Percentiles rank a stretch among this genome's conserved stretches.
These are phyloP conservation scores for Trematomus bernacchii DNA, from an alignment of 2,797 vertebrate species.

Conservation along the genomic window DNA sequence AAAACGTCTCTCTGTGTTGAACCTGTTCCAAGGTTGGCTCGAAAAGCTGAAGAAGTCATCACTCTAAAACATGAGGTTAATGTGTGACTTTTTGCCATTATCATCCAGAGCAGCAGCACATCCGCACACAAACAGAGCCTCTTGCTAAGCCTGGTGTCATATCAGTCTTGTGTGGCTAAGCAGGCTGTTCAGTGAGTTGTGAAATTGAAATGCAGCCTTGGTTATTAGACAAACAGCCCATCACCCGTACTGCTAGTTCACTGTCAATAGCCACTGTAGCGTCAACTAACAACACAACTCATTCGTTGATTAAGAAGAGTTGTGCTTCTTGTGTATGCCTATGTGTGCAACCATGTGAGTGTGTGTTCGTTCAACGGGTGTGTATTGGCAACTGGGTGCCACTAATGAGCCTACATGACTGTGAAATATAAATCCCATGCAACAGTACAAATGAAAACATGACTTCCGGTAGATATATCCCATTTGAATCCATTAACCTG, in stretches of 20 bases:
- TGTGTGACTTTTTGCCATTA: slow-evolving; percentile 47
- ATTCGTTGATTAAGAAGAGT: slow-evolving; percentile 71
- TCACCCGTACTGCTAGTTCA: slow-evolving; percentile 73
- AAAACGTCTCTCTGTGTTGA: slow-evolving; percentile 19
- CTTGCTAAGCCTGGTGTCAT: slow-evolving; percentile 72
- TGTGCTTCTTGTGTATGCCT: slow-evolving; percentile 22
- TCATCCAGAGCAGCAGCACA: slow-evolving; percentile 32
- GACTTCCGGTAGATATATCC: slow-evolving; percentile 49
- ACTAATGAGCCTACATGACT: slow-evolving; percentile 19
- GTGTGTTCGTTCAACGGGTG: not conserved
- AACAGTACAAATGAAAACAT: slow-evolving; percentile 60
- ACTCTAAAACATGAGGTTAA: slow-evolving; percentile 37
- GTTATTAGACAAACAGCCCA: slow-evolving; percentile 86
- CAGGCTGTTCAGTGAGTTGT: slow-evolving; percentile 83
- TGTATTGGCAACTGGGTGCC: not conserved
- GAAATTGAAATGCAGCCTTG: slow-evolving; percentile 88
- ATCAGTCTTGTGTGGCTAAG: slow-evolving; percentile 81
- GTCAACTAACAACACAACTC: slow-evolving; percentile 73
- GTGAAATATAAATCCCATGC: slow-evolving; percentile 50
- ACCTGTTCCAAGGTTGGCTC: slow-evolving; percentile 61
- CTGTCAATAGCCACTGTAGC: slow-evolving; percentile 79
- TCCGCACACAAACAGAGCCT: slow-evolving; percentile 47
- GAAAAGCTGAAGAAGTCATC: slow-evolving; percentile 51
- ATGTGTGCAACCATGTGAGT: slow-evolving; percentile 14
- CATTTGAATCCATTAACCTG: slow-evolving; percentile 59